Evolutionary conservation across 2,113 vertebrate genomes (phyloP).

Genomic region (Saccopteryx bilineata): DNA sequence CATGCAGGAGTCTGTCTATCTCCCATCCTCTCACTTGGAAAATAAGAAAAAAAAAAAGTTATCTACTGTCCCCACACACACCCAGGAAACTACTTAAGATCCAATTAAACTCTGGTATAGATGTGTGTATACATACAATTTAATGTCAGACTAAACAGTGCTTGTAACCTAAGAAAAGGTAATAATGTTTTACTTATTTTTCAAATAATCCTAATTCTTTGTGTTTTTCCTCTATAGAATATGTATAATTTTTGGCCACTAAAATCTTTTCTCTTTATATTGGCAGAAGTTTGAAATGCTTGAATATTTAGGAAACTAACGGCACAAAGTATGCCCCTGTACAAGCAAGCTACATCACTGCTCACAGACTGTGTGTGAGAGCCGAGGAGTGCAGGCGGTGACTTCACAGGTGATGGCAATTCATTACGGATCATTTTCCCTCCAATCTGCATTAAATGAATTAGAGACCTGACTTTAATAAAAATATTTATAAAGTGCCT

Average conservation of each 20-base stretch:
- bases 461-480: background rate
- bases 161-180: background rate
- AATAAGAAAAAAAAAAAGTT: too few relatives aligned
- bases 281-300: background rate
- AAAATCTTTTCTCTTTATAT: background rate
- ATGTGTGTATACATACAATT: background rate
- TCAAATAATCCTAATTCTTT: slow-evolving; percentile 4
- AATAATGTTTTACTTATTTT: background rate
- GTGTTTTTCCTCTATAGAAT: background rate
- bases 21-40: too few relatives aligned
- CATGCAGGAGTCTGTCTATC: background rate
- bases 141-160: background rate
- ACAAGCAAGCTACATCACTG: background rate
- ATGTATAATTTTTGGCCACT: background rate
- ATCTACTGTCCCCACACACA: background rate
- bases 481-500: background rate
- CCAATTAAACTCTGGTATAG: background rate
- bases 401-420: background rate
- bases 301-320: background rate
- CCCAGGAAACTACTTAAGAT: background rate
- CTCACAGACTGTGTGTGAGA: background rate
- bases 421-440: background rate
- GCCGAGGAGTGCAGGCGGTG: background rate
- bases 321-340: background rate
- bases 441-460: background rate